A percentile compares a stretch with the other conserved stretches of the same genome.
These are phyloP conservation scores for Paramormyrops hopkinsi DNA, from an alignment of 2,797 vertebrate genomes.

Conservation along the genomic window DNA sequence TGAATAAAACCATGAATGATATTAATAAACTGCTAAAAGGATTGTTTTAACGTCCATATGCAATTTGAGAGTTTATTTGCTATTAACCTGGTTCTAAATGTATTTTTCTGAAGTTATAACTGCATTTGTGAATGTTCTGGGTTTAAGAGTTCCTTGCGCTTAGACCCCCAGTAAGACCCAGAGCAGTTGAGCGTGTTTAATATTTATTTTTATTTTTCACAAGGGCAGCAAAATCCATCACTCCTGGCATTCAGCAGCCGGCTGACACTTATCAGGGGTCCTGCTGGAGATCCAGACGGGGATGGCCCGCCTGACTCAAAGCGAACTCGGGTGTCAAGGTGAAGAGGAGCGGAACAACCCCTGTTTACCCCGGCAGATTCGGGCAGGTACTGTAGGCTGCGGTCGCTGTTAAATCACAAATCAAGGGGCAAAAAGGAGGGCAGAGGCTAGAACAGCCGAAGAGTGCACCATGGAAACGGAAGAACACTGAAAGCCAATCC, in stretches of 20 bases:
- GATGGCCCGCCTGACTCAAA: not conserved
- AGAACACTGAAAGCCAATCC: not conserved
- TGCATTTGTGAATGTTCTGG: not conserved
- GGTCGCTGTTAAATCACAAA: not conserved
- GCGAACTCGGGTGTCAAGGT: not conserved
- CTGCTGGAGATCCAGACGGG: not conserved
- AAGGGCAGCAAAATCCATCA: not conserved
- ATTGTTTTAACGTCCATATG: not conserved
- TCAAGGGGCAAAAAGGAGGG: not conserved
- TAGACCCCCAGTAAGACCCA: not conserved
- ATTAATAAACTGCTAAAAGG: slow-evolving; percentile 14
- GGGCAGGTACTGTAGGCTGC: not conserved
- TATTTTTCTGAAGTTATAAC: not conserved
- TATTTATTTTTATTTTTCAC: not conserved
- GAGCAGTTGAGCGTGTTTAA: not conserved
- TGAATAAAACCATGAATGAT: slow-evolving; percentile 15
- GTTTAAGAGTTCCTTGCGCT: not conserved
- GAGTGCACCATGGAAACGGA: not conserved
- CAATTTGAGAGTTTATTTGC: slow-evolving; percentile 1
- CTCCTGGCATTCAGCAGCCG: not conserved
- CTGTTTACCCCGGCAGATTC: not conserved
- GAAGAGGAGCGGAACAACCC: not conserved
- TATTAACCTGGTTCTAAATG: slow-evolving; percentile 7
- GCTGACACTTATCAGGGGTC: not conserved
- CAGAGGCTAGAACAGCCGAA: not conserved